These are phyloP conservation scores for Melinopterus prodromus DNA, from an alignment of 2,888 invertebrate species.

Conservation along the genomic window DNA sequence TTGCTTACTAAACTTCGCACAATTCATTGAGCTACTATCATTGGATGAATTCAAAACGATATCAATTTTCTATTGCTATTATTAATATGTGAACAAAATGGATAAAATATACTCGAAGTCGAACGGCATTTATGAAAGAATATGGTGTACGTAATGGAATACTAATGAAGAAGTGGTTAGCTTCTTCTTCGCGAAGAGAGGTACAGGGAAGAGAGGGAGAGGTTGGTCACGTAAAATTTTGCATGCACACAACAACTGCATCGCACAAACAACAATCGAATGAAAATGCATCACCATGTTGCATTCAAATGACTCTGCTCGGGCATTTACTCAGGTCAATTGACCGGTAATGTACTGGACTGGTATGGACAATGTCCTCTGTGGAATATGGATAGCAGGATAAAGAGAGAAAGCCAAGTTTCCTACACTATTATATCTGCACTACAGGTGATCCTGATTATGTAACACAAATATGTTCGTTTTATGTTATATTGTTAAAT, in stretches of 20 bases:
- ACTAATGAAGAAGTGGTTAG: background rate
- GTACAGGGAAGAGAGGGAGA: background rate
- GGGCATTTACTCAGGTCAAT: slow-evolving; percentile 21
- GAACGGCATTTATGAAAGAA: background rate
- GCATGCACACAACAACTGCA: slow-evolving; percentile 55
- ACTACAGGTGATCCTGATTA: background rate
- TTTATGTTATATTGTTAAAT: no score
- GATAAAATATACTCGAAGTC: background rate
- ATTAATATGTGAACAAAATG: background rate
- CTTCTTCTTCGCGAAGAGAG: background rate
- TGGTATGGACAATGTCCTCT: background rate
- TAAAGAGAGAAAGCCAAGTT: background rate
- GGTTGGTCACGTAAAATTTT: slow-evolving; percentile 52
- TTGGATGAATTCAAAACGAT: no score
- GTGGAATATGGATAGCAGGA: background rate
- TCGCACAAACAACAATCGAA: slow-evolving; percentile 53
- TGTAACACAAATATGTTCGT: background rate
- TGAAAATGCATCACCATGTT: slow-evolving; percentile 49
- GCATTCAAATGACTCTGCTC: slow-evolving; percentile 43
- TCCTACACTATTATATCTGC: background rate
- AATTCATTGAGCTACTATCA: no score
- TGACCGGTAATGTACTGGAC: background rate
- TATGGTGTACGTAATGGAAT: background rate
- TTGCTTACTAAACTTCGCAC: no score
- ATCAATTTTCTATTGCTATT: no score